Percentiles rank a stretch among this genome's conserved stretches.
phyloP scores from a whole-genome alignment of 2,888 invertebrate genomes.

The Noctuana brunneofusca region DNA sequence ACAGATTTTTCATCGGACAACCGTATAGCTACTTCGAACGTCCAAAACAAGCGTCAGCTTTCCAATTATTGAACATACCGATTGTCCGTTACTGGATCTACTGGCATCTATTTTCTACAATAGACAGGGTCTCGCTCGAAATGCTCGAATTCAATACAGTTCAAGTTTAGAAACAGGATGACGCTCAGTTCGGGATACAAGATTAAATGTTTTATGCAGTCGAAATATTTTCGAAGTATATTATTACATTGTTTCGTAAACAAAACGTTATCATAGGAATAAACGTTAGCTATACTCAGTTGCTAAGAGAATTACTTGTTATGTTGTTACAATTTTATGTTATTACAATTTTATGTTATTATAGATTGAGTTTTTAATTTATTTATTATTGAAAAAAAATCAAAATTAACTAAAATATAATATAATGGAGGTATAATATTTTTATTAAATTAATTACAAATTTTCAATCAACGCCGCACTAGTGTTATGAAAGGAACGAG shows the following conservation, averaged over 20 bases:
- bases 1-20: not conserved
- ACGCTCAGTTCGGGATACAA: not conserved
- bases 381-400: no score
- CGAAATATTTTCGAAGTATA: not conserved
- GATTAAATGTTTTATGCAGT: not conserved
- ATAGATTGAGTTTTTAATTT: no score
- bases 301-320: no score
- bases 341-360: no score
- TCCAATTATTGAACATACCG: not conserved
- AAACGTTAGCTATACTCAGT: not conserved
- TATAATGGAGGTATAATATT: no score
- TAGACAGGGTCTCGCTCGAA: not conserved
- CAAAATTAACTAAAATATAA: no score
- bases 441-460: no score
- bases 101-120: not conserved
- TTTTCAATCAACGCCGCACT: no score
- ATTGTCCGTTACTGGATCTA: not conserved
- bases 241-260: not conserved
- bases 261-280: not conserved
- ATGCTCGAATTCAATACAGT: not conserved
- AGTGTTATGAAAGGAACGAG: no score
- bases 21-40: not conserved
- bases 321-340: no score
- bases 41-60: not conserved
- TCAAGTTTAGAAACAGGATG: slow-evolving; percentile 1